A percentile compares a stretch with the other conserved stretches of the same genome.
Evolutionary conservation across 2,888 invertebrate genomes (phyloP).

Genomic region (Agapetus fuscipes): DNA sequence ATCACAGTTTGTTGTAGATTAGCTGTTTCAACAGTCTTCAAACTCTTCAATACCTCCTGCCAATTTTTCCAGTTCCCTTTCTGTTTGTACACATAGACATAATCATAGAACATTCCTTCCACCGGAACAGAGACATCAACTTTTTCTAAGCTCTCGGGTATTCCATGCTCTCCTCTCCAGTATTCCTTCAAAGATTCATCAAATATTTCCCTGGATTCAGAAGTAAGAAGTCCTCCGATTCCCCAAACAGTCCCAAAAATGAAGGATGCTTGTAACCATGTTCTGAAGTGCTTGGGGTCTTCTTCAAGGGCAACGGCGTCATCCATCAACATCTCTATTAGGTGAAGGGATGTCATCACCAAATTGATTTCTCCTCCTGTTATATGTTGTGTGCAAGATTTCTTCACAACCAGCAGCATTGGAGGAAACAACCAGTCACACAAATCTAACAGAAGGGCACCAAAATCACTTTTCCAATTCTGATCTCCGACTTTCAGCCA

Average conservation of each 20-base stretch:
- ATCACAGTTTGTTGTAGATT: constrained; percentile 66
- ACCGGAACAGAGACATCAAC: constrained; percentile 65
- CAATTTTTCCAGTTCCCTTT: constrained; percentile 85
- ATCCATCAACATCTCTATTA: constrained; percentile 69
- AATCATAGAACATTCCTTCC: constrained; percentile 74
- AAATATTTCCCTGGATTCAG: constrained; percentile 57
- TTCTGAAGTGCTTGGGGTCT: constrained; percentile 56
- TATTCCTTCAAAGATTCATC: constrained; percentile 52
- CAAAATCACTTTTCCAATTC: constrained; percentile 53
- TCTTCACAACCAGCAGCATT: constrained; percentile 59
- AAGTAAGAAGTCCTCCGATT: constrained; percentile 69
- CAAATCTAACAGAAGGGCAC: constrained; percentile 48
- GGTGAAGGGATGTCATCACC: constrained; percentile 58
- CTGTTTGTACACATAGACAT: constrained; percentile 68
- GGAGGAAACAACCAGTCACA: constrained; percentile 77
- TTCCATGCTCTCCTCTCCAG: constrained; percentile 37
- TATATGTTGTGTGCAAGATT: constrained; percentile 54
- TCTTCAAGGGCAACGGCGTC: constrained; percentile 62
- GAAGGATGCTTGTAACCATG: constrained; percentile 70
- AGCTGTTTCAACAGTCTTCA: constrained; percentile 46
- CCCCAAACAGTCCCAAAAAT: constrained; percentile 76
- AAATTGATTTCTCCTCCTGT: constrained; percentile 64
- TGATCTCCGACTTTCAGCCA: constrained; percentile 63
- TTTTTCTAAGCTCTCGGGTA: constrained; percentile 47
- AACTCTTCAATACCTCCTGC: constrained; percentile 60